Percentiles rank a stretch among this genome's conserved stretches.
These are phyloP conservation scores for Penaeus indicus DNA, from an alignment of 1,140 invertebrate species.

Conservation along the genomic window DNA sequence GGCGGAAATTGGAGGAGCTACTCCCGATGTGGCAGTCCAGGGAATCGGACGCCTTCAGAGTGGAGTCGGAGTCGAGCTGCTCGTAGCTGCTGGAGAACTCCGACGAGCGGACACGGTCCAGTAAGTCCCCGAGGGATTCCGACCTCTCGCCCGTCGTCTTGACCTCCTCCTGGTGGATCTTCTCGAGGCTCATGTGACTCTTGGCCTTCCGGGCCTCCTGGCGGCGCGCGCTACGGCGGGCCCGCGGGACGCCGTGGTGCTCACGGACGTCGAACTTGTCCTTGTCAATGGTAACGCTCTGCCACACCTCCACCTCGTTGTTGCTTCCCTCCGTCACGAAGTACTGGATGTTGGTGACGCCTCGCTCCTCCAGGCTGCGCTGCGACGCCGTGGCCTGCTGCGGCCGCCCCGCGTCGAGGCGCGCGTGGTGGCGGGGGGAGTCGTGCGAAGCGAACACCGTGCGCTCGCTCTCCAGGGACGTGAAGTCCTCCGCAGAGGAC, in stretches of 20 bases:
- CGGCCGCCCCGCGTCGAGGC: constrained; percentile 50
- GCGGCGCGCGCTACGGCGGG: constrained; percentile 76
- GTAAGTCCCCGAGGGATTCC: constrained; percentile 65
- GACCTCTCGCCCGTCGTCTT: constrained; percentile 65
- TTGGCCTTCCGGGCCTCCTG: constrained; percentile 67
- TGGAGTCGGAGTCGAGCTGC: constrained; percentile 66
- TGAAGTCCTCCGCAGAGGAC: constrained; percentile 66
- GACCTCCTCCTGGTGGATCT: constrained; percentile 65
- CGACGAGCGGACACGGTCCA: constrained; percentile 63
- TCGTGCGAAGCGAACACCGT: constrained; percentile 66
- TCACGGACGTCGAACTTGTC: constrained; percentile 64
- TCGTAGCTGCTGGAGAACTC: constrained; percentile 67
- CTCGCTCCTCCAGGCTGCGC: constrained; percentile 71
- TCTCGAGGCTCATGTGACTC: constrained; percentile 66
- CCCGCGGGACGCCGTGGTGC: constrained; percentile 77
- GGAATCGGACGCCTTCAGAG: constrained; percentile 65
- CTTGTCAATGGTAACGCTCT: constrained; percentile 77
- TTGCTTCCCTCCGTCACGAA: constrained; percentile 64
- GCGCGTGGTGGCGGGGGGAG: constrained; percentile 62
- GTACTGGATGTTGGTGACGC: constrained; percentile 64
- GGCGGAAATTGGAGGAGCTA: constrained; percentile 65
- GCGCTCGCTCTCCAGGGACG: constrained; percentile 65
- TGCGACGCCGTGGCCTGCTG: constrained; percentile 60
- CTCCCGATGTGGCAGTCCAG: constrained; percentile 65
- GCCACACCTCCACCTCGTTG: constrained; percentile 70